Conservation (phyloP, 2,888 invertebrate species). For the Oscheius sp. region DNA sequence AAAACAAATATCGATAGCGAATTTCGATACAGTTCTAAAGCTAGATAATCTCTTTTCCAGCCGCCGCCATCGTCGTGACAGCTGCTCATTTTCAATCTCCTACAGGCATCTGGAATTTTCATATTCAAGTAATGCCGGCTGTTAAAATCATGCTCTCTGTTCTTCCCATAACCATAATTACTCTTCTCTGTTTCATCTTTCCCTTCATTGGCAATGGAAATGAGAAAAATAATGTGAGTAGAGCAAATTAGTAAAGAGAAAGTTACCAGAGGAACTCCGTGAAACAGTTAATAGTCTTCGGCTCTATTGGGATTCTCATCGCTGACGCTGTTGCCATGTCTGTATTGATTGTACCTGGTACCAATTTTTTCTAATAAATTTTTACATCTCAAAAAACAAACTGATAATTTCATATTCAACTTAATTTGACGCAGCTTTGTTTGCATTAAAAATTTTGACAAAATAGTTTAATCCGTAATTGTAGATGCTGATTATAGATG, state of each 20-base stretch:
- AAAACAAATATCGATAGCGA: too few species aligned
- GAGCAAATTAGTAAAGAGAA: background rate
- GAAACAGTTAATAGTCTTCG: background rate
- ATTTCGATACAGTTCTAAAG: too few species aligned
- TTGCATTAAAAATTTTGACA: too few species aligned
- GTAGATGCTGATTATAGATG: too few species aligned
- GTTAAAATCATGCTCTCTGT: background rate
- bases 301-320: background rate
- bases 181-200: background rate
- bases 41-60: slow-evolving; percentile 11
- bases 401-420: too few species aligned
- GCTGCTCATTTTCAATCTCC: slow-evolving; percentile 2
- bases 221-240: background rate
- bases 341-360: slow-evolving; percentile 1
- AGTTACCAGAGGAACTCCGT: background rate
- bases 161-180: background rate
- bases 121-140: background rate
- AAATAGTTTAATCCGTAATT: too few species aligned
- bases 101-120: slow-evolving; percentile 1
- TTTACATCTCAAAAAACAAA: too few species aligned
- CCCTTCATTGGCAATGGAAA: background rate
- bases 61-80: background rate
- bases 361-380: too few species aligned
- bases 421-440: too few species aligned
- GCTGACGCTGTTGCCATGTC: slow-evolving; percentile 11